phyloP scores from a whole-genome alignment of 2,888 invertebrate species.

The Lysandra coridon region DNA sequence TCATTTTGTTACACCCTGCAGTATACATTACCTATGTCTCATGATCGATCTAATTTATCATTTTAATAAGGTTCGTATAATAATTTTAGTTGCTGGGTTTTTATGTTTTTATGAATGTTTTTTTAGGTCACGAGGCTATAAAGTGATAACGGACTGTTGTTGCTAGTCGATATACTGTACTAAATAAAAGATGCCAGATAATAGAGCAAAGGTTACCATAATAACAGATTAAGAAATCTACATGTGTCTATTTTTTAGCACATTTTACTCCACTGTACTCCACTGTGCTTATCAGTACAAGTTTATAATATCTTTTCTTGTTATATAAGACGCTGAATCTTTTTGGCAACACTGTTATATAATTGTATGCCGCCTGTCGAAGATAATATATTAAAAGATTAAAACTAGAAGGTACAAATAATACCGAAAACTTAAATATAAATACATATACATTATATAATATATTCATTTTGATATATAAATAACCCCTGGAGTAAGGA shows the following conservation, averaged over 20 bases:
- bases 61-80: neutral
- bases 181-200: slow-evolving; percentile 71
- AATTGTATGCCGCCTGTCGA: neutral
- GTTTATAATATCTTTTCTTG: neutral
- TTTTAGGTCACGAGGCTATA: slow-evolving; percentile 77
- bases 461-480: too few relatives aligned
- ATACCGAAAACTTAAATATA: too few relatives aligned
- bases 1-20: too few relatives aligned
- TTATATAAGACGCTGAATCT: neutral
- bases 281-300: neutral
- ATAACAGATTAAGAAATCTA: slow-evolving; percentile 63
- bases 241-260: neutral
- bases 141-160: slow-evolving; percentile 65
- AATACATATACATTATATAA: too few relatives aligned
- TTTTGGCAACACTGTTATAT: neutral
- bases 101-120: slow-evolving; percentile 46
- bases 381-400: too few relatives aligned
- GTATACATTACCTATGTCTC: neutral
- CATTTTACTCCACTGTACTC: neutral
- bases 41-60: neutral
- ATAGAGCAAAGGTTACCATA: slow-evolving; percentile 76
- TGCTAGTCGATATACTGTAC: slow-evolving; percentile 64
- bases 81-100: slow-evolving; percentile 28
- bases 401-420: neutral
- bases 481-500: too few relatives aligned